Base-by-base conservation (phyloP, 2,888 invertebrate genomes). In the Dasypogon diadema region DNA sequence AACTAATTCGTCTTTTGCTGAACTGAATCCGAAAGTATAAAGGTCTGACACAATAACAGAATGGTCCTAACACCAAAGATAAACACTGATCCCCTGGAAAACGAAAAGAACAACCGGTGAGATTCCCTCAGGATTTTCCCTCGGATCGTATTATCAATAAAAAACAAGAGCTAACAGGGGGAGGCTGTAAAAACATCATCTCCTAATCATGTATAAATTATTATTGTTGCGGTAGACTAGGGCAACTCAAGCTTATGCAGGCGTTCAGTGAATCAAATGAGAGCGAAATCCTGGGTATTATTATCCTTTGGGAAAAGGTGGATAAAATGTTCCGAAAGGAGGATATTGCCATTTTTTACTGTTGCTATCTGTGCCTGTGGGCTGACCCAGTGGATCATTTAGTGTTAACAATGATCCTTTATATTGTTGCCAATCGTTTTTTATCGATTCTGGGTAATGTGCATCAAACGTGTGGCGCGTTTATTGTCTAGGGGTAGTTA, bases 111-210 rank as follows among this genome's bases (percentile, higher is more conserved):
- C 55, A 65, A 42, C 30, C 14, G 22, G 24, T 30, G 58, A 24
- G 48, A 75, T 34, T 54, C 58, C 51, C 56, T 16, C 6, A 54
- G 56, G 74, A 75, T 73, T 70, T 26, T 60, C 60, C 60, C 56
- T 42, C 8, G 18, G 54, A 30, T 54, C 14, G 46, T 65, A 65
- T 65, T 56, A 56, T 73, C 42, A 73, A 73, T 56, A 73, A 56
- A 74, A 74, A 74, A 74, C 51, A 63, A 51, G 30, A 22, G n/a
- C n/a, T 30, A 72, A 65, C 55, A 75, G 73, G 70, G 63, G 74
- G 75, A 79, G 79, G 79, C 79, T 79, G 79, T 76, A 77, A 79
- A 78, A 79, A 79, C 79, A 79, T 76, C 75, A 76, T 75, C 70
- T 77, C 75, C 65, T 77, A 77, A 77, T 77, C 77, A 77, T 79